phyloP scores from a whole-genome alignment of 2,888 invertebrate species.

The Drosophila birchii region DNA sequence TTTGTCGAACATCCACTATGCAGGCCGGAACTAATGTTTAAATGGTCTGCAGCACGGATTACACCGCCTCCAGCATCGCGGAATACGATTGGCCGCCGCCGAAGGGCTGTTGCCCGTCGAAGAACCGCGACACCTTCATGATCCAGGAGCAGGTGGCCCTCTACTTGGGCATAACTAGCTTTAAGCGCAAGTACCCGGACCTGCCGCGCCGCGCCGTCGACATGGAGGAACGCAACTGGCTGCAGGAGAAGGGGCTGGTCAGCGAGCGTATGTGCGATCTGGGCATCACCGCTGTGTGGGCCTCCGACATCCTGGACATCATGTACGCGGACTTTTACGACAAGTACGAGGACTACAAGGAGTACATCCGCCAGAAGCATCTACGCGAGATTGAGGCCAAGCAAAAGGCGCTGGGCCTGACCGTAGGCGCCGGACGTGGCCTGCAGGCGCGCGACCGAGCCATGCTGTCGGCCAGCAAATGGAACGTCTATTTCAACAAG shows the following conservation, averaged over 20 bases:
- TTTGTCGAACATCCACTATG: not conserved
- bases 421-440: conserved; percentile 83
- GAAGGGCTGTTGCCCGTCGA: conserved; percentile 85
- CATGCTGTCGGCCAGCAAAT: conserved; percentile 93
- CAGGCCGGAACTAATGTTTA: not conserved
- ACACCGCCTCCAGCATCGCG: conserved; percentile 94
- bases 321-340: conserved; percentile 98
- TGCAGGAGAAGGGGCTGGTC: conserved; percentile 92
- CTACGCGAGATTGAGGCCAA: conserved; percentile 89
- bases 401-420: conserved; percentile 87
- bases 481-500: conserved; percentile 94
- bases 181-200: conserved; percentile 98
- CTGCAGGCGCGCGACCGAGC: conserved; percentile 90
- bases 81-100: conserved; percentile 96
- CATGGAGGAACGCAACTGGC: conserved; percentile 95
- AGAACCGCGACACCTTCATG: conserved; percentile 92
- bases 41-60: conserved; percentile 85
- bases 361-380: conserved; percentile 86
- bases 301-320: conserved; percentile 96
- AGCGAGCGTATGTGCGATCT: conserved; percentile 96
- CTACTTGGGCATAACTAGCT: conserved; percentile 97
- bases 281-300: conserved; percentile 95
- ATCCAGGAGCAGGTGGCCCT: conserved; percentile 98
- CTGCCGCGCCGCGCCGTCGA: conserved; percentile 93
- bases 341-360: conserved; percentile 96